phyloP scores from a whole-genome alignment of 1,140 invertebrate species.

The Amphibalanus amphitrite region DNA sequence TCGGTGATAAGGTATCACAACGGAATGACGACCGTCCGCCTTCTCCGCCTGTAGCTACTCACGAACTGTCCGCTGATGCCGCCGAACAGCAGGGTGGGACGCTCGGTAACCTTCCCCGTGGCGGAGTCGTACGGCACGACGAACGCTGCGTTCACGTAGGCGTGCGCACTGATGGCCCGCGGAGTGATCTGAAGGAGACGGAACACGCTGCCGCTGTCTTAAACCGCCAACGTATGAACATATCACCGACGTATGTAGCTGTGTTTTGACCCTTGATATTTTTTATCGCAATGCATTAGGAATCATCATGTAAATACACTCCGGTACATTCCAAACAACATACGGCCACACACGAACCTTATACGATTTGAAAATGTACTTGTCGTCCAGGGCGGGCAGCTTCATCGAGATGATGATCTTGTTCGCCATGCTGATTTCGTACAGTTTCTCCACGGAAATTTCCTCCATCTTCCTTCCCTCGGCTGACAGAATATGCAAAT shows the following conservation, averaged over 20 bases:
- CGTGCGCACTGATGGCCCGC: constrained; percentile 4
- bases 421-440: constrained; percentile 38
- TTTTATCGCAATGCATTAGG: too few relatives aligned
- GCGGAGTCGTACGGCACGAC: constrained; percentile 14
- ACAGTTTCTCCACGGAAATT: constrained; percentile 32
- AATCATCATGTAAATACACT: too few relatives aligned
- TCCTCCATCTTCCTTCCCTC: constrained; percentile 2
- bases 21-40: too few relatives aligned
- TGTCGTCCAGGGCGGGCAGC: constrained; percentile 27
- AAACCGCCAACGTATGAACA: too few relatives aligned
- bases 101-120: constrained; percentile 22
- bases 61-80: constrained; percentile 49
- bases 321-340: too few relatives aligned
- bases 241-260: too few relatives aligned
- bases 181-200: constrained; percentile 6
- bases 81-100: constrained; percentile 42
- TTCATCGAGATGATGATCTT: constrained; percentile 42
- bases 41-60: constrained; percentile 21
- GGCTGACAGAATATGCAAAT: too few relatives aligned
- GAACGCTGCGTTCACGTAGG: constrained; percentile 28
- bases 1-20: too few relatives aligned
- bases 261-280: too few relatives aligned
- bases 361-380: constrained; percentile 9
- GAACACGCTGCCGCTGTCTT: too few relatives aligned
- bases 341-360: constrained; percentile 15